Base-by-base conservation (phyloP, 2,113 vertebrate genomes). In the Polypterus bichir region DNA sequence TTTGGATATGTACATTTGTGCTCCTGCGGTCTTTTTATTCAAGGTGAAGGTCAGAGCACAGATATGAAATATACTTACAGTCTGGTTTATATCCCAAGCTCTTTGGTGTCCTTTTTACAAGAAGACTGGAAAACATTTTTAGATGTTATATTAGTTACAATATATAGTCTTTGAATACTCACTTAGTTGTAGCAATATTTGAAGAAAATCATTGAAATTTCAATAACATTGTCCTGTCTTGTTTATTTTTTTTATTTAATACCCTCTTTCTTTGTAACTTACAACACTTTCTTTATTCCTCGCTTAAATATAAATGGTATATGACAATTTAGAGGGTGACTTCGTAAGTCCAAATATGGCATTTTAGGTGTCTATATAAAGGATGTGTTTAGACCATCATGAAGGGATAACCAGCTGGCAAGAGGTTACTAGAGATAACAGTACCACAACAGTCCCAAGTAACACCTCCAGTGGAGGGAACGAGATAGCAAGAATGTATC, bases 41-140 rank as follows among this genome's bases (percentile, higher is more conserved):
- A 27, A 27, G 27, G 27, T 27, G 27, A 27, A 27, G 27, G 27
- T 27, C 27, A 27, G 27, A 27, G 27, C 27, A 27, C 7, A 58
- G 6, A 55, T 44, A 27, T 45, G 44, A 6, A 56, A 61, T n/a
- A 47, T 52, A 78, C 87, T 89, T 71, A 89, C 87, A 89, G 73
- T 89, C 87, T 47, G 87, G 87, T 47, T 82, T 81, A 65, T 89
- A 89, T 48, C 86, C 87, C 9, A 77, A 82, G 67, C 84, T 88
- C 74, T 72, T 81, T 3, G 84, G 83, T 5, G 84, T 89, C 73
- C 87, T 79, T 76, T 89, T 89, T 64, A 89, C 84, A 62, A 89
- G 75, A 46, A 88, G 80, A 69, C 87, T 88, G 67, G 5, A 71
- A 77, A 9, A 4, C 27, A 27, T 27, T 27, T 49, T 11, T 49